Evolutionary conservation across 2,888 invertebrate species (phyloP).

Genomic region (Crossocerus cetratus): DNA sequence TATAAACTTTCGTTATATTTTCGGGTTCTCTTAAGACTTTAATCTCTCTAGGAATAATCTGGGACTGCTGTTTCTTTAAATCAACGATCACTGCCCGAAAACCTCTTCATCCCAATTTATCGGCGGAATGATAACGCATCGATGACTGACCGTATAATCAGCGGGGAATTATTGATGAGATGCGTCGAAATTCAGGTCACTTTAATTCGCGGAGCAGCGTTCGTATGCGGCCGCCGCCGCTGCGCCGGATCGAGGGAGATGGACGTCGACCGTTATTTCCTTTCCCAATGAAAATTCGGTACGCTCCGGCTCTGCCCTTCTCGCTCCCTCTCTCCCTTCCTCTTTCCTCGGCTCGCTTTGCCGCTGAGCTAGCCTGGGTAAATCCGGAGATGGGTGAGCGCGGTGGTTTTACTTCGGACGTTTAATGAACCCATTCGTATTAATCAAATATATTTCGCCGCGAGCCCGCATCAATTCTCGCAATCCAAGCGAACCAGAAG

Average conservation of each 20-base stretch:
- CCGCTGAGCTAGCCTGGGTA: not conserved
- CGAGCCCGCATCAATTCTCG: slow-evolving; percentile 16
- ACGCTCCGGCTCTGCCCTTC: too few relatives aligned
- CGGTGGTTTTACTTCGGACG: slow-evolving; percentile 33
- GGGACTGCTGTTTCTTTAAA: too few relatives aligned
- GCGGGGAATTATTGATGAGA: slow-evolving; percentile 25
- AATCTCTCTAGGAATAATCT: too few relatives aligned
- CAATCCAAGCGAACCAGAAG: too few relatives aligned
- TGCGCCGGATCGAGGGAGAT: not conserved
- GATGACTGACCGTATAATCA: slow-evolving; percentile 13
- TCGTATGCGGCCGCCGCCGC: too few relatives aligned
- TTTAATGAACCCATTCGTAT: slow-evolving; percentile 54
- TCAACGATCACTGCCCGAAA: not conserved
- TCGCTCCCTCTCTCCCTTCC: not conserved
- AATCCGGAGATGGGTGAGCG: slow-evolving; percentile 8
- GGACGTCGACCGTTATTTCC: slow-evolving; percentile 6
- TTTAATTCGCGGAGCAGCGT: slow-evolving; percentile 13
- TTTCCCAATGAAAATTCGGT: slow-evolving; percentile 14
- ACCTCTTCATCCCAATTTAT: not conserved
- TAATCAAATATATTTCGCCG: slow-evolving; percentile 39
- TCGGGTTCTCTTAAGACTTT: too few relatives aligned
- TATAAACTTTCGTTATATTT: too few relatives aligned
- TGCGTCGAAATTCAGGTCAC: slow-evolving; percentile 2
- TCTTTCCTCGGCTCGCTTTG: too few relatives aligned
- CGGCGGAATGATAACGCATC: not conserved